Evolutionary conservation across 2,888 invertebrate genomes (phyloP).

Genomic region (Gasteruption jaculator): DNA sequence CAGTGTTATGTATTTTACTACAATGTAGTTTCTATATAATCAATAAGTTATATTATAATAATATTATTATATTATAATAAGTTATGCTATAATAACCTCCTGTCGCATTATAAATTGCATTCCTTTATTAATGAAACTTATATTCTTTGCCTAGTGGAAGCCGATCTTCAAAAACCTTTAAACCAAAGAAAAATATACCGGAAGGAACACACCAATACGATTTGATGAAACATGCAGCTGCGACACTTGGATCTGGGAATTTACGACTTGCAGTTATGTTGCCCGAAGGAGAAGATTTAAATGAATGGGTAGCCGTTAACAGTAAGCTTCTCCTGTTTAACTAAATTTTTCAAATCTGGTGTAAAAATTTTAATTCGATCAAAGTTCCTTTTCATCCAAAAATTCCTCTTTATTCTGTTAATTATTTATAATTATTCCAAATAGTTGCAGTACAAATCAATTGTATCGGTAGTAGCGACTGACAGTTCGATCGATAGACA

Average conservation of each 20-base stretch:
- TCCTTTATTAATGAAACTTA: not conserved
- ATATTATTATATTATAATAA: not conserved
- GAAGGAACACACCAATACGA: conserved; percentile 99
- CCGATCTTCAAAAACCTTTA: conserved; percentile 95
- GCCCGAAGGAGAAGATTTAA: conserved; percentile 97
- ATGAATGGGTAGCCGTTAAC: conserved; percentile 99
- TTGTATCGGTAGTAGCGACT: no score
- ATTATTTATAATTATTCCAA: no score
- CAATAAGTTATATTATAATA: not conserved
- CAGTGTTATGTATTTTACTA: no score
- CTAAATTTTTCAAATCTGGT: no score
- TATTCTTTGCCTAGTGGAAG: conserved; percentile 63
- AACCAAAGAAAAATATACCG: conserved; percentile 98
- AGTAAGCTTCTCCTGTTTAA: no score
- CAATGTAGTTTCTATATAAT: no score
- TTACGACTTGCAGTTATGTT: conserved; percentile 91
- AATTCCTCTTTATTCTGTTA: no score
- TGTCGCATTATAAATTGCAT: not conserved
- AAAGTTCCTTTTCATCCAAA: no score
- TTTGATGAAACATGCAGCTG: conserved; percentile 98
- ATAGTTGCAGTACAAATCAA: no score
- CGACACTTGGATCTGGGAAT: conserved; percentile 96
- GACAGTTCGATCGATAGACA: no score
- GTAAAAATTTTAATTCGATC: no score
- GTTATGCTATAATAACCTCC: not conserved